A percentile compares a stretch with the other conserved stretches of the same genome.
Conservation (phyloP, 2,797 vertebrate genomes). For the Coreius guichenoti region DNA sequence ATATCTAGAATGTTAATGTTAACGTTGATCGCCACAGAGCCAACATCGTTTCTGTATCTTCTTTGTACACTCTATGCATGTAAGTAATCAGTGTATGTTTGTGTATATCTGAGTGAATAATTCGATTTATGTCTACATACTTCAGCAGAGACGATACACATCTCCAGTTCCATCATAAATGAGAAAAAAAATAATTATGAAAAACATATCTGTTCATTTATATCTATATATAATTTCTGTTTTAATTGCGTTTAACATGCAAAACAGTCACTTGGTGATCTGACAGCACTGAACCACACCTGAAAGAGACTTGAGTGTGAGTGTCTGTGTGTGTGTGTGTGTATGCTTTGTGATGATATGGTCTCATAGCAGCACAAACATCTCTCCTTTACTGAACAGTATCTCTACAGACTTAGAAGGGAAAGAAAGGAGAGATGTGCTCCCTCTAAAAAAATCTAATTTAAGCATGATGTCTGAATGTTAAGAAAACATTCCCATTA, state of each 20-base stretch:
- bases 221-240: slow-evolving; percentile 81
- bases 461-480: slow-evolving; percentile 30
- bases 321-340: slow-evolving; percentile 60
- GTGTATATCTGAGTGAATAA: slow-evolving; percentile 53
- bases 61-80: slow-evolving; percentile 45
- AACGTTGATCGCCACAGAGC: slow-evolving; percentile 80
- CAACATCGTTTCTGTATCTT: slow-evolving; percentile 68
- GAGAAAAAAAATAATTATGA: slow-evolving; percentile 63
- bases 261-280: slow-evolving; percentile 94
- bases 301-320: slow-evolving; percentile 66
- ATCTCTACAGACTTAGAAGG: slow-evolving; percentile 63
- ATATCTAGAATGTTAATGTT: slow-evolving; percentile 82
- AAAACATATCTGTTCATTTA: slow-evolving; percentile 78
- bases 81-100: slow-evolving; percentile 49
- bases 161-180: slow-evolving; percentile 64
- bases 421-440: slow-evolving; percentile 69
- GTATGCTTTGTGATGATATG: slow-evolving; percentile 61
- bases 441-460: background rate
- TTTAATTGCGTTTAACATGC: slow-evolving; percentile 93
- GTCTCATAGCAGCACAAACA: slow-evolving; percentile 68
- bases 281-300: slow-evolving; percentile 91
- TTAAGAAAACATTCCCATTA: slow-evolving; percentile 28
- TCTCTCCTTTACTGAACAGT: slow-evolving; percentile 66
- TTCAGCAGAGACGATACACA: slow-evolving; percentile 66
- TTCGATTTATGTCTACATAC: slow-evolving; percentile 70